Conservation (phyloP, 2,113 vertebrate species). For the Patagioenas fasciata region DNA sequence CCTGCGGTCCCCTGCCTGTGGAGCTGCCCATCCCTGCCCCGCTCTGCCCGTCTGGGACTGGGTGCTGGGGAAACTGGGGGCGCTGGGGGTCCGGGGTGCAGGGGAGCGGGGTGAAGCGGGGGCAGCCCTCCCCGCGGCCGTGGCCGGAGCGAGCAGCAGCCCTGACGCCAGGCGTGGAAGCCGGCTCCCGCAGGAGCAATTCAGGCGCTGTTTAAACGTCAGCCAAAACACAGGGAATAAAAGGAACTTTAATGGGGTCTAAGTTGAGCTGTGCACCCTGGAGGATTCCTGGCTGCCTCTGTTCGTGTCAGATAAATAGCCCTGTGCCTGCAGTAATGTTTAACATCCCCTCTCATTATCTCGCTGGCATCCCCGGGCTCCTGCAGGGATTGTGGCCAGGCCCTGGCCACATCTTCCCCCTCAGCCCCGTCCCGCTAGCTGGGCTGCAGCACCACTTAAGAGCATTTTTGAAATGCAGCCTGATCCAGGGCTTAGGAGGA, state of each 20-base stretch:
- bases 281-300: slow-evolving; percentile 61
- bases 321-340: slow-evolving; percentile 53
- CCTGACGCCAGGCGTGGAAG: neutral
- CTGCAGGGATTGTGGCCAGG: slow-evolving; percentile 54
- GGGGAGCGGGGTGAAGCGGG: fast-evolving
- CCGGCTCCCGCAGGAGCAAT: neutral
- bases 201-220: neutral
- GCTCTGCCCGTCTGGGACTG: too few relatives aligned
- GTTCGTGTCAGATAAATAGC: slow-evolving; percentile 50
- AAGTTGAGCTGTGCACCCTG: slow-evolving; percentile 30
- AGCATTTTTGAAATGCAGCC: slow-evolving; percentile 27
- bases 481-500: neutral
- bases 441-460: neutral
- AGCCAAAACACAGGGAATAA: slow-evolving; percentile 34
- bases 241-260: slow-evolving; percentile 43
- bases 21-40: too few relatives aligned
- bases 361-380: slow-evolving; percentile 51
- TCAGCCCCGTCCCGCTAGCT: neutral
- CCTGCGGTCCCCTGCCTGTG: neutral
- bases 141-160: neutral
- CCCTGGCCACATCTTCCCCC: neutral
- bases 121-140: neutral
- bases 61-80: neutral
- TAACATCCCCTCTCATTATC: slow-evolving; percentile 69
- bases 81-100: neutral